These are phyloP conservation scores for Nettapus auritus DNA, from an alignment of 2,113 vertebrate genomes.

Conservation along the genomic window DNA sequence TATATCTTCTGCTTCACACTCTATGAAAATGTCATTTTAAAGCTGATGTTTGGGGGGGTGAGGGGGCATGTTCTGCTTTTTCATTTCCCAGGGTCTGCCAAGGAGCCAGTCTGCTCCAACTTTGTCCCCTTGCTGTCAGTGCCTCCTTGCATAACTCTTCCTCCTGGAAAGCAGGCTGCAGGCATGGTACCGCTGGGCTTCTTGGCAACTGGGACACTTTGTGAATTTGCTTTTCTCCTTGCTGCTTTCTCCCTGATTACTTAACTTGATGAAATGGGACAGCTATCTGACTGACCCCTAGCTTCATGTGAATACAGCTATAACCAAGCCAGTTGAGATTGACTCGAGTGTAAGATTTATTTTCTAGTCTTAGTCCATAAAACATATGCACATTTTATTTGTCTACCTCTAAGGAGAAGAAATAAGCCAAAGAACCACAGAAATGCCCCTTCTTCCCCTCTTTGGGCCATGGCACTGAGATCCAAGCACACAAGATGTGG, in stretches of 20 bases:
- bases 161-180: not conserved
- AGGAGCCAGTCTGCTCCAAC: not conserved
- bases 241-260: not conserved
- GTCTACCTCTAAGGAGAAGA: not conserved
- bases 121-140: not conserved
- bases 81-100: not conserved
- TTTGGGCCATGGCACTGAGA: not conserved
- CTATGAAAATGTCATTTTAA: not conserved
- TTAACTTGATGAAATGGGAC: not conserved
- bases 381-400: not conserved
- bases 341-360: not conserved
- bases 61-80: not conserved
- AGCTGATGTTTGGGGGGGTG: not conserved
- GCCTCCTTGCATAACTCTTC: not conserved
- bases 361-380: not conserved
- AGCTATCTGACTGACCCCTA: accelerated
- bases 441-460: not conserved
- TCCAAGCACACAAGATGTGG: not conserved
- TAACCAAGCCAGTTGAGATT: not conserved
- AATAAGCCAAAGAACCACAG: not conserved
- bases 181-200: not conserved
- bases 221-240: not conserved
- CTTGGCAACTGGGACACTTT: not conserved
- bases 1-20: not conserved
- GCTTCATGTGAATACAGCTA: accelerated